Evolutionary conservation across 2,888 invertebrate species (phyloP), one percentile per base, ranked within the genome.

Genomic region (Noctua comes): DNA sequence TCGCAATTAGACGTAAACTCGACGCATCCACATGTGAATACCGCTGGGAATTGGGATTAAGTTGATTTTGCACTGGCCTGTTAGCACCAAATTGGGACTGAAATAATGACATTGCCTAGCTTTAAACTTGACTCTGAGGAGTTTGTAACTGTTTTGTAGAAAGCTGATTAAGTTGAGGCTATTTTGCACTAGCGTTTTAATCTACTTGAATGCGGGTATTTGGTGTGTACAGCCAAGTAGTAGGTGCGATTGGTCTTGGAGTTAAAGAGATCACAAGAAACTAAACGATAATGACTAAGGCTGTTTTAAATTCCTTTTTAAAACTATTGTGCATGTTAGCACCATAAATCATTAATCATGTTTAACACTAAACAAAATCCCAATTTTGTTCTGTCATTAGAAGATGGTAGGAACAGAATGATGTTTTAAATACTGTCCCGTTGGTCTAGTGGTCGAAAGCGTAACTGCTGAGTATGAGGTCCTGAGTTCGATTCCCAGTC

Each of bases 1-100:
- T 89, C 76, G 80, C 89, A 89, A 91, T 89, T 89, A 86, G 78
- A 77, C 75, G 82, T 77, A 80, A 87, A 84, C 84, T 84, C 76
- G 75, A 86, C 51, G 79, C 85, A 82, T 83, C 79, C 84, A 81
- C 73, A 81, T 73, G 73, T 74, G 80, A 85, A 82, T 79, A 71
- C 83, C 79, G n/a, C 31, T 68, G 65, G 68, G 74, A 65, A 70
- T 79, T 72, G n/a, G 75, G 62, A 75, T 82, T 76, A 82, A 78
- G 79, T 72, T 72, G 64, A 76, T 73, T 79, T 73, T 54, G 76
- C 68, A 72, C 74, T 66, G 66, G 73, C 46, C 65, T 64, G 73
- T 82, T 83, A 74, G 46, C 83, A 83, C 73, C 36, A 68, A 83
- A 82, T 76, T 86, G 27, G 40, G 76, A 57, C 21, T 43, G 24